Conservation (phyloP, 2,888 invertebrate species). For the Plagiodera versicolora region DNA sequence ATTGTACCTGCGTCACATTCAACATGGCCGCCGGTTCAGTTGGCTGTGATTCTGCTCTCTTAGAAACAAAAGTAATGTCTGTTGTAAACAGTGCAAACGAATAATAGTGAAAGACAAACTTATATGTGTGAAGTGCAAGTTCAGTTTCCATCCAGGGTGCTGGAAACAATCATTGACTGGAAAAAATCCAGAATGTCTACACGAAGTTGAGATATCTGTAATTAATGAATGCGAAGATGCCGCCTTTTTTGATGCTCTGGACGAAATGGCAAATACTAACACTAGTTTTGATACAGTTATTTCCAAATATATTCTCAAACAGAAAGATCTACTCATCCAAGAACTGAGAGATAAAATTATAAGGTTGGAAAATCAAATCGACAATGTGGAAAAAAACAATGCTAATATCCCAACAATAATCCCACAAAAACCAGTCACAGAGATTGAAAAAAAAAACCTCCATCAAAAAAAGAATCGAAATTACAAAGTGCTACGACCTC, state of each 20-base stretch:
- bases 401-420: neutral
- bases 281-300: slow-evolving; percentile 8
- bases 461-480: neutral
- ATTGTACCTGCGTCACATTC: no score
- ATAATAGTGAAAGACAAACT: slow-evolving; percentile 5
- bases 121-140: slow-evolving; percentile 5
- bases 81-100: slow-evolving; percentile 9
- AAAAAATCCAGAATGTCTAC: slow-evolving; percentile 4
- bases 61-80: neutral
- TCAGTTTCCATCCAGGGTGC: slow-evolving; percentile 5
- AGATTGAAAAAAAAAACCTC: neutral
- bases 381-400: neutral
- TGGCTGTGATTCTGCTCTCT: slow-evolving; percentile 3
- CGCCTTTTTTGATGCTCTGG: neutral
- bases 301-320: slow-evolving; percentile 15
- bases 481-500: neutral
- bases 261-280: neutral
- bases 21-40: neutral
- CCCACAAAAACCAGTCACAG: no score
- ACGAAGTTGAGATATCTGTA: slow-evolving; percentile 2
- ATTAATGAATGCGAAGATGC: slow-evolving; percentile 3
- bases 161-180: slow-evolving; percentile 3
- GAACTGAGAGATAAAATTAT: slow-evolving; percentile 14
- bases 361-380: slow-evolving; percentile 13
- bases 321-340: slow-evolving; percentile 10